These are phyloP conservation scores for Pongo pygmaeus DNA, from an alignment of 2,113 vertebrate genomes.

Conservation along the genomic window DNA sequence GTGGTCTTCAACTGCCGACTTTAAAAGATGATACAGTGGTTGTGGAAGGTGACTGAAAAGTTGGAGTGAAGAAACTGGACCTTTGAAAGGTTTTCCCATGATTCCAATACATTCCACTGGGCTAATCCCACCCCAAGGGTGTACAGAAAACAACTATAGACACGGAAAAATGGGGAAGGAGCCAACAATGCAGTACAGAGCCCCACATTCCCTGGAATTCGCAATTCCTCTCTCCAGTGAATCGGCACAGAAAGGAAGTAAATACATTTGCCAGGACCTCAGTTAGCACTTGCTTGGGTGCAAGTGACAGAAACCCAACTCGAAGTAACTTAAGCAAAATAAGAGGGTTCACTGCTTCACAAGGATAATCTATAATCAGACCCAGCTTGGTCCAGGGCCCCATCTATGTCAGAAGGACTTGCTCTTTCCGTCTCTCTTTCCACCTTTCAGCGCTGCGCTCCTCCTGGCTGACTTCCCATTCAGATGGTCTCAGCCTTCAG, in stretches of 20 bases:
- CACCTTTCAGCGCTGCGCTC: background rate
- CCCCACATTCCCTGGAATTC: fast-evolving
- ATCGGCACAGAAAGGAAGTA: background rate
- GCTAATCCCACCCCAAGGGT: background rate
- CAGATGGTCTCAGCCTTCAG: background rate
- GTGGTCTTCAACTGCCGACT: background rate
- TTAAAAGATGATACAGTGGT: background rate
- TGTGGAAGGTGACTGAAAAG: background rate
- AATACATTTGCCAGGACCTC: background rate
- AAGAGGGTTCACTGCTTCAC: too few species aligned
- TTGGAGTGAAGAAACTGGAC: background rate
- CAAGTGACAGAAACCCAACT: background rate
- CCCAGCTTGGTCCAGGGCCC: background rate
- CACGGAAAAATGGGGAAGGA: background rate
- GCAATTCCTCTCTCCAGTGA: background rate
- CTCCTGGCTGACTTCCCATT: background rate
- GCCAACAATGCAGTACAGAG: background rate
- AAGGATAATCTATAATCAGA: background rate
- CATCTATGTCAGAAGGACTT: background rate
- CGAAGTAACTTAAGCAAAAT: background rate
- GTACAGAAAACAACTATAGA: background rate
- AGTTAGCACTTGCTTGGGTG: background rate
- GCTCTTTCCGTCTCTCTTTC: background rate
- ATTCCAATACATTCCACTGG: background rate
- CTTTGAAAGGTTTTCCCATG: background rate